Conservation (phyloP, 1,140 invertebrate species). For the Chlorops oryzae region DNA sequence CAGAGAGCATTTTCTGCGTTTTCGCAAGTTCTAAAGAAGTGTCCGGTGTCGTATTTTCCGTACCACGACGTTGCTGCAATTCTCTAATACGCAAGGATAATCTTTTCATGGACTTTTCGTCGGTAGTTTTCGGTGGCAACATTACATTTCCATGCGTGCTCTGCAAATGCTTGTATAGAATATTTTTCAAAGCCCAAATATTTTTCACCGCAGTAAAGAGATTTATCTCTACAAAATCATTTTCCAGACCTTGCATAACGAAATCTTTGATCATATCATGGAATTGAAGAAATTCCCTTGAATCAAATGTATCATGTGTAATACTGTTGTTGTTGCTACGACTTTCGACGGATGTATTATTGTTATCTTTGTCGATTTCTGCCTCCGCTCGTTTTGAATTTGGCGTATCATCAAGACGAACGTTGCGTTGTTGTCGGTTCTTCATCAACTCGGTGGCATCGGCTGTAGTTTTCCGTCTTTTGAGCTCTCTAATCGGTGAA, state of each 20-base stretch:
- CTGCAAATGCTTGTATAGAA: no score
- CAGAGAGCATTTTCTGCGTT: no score
- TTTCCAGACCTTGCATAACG: slow-evolving; percentile 9
- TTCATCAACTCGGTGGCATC: not conserved
- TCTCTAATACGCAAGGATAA: no score
- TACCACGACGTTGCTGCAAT: no score
- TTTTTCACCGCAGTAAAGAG: slow-evolving; percentile 9
- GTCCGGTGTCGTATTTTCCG: no score
- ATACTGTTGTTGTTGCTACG: not conserved
- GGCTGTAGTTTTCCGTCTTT: slow-evolving; percentile 8
- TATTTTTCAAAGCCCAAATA: slow-evolving; percentile 15
- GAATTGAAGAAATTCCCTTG: slow-evolving; percentile 7
- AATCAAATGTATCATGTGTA: slow-evolving; percentile 7
- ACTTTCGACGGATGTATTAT: not conserved
- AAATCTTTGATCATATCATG: slow-evolving; percentile 13
- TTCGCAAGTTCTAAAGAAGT: no score
- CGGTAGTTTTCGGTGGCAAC: no score
- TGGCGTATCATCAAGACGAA: not conserved
- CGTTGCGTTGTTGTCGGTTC: not conserved
- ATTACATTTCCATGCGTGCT: no score
- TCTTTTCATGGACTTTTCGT: slow-evolving; percentile 24
- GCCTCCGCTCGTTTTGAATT: not conserved
- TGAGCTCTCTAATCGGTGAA: slow-evolving; percentile 20
- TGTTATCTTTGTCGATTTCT: not conserved
- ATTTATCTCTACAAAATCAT: slow-evolving; percentile 12